phyloP scores from a whole-genome alignment of 2,797 vertebrate species.

The Martes flavigula region DNA sequence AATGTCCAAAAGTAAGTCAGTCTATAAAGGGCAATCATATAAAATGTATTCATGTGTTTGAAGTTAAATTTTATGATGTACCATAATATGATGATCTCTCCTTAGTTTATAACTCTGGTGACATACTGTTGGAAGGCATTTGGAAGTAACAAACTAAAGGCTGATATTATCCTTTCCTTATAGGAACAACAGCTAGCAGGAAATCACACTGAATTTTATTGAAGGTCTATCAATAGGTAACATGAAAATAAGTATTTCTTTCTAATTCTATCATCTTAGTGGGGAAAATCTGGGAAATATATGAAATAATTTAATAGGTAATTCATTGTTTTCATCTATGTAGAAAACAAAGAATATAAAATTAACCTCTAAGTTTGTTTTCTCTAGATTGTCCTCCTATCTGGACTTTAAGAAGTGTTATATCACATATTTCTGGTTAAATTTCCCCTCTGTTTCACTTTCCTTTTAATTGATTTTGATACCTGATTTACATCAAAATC shows the following conservation, averaged over 20 bases:
- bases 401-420: neutral
- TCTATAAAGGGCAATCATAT: constrained; percentile 9
- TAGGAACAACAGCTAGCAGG: constrained; percentile 59
- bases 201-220: constrained; percentile 19
- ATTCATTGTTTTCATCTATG: neutral
- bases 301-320: neutral
- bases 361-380: neutral
- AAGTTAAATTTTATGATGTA: constrained; percentile 24
- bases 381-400: neutral
- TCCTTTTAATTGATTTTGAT: constrained; percentile 25
- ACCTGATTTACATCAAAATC: neutral
- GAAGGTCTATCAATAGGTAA: neutral
- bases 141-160: constrained; percentile 63
- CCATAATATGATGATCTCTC: neutral
- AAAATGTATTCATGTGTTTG: constrained; percentile 43
- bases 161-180: constrained; percentile 56
- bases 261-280: neutral
- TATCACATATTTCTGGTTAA: neutral
- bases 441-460: neutral
- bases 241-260: neutral
- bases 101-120: neutral
- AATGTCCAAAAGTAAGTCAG: constrained; percentile 22
- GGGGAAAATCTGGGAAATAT: neutral
- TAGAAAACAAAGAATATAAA: neutral
- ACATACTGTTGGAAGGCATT: constrained; percentile 11